phyloP scores from a whole-genome alignment of 2,797 vertebrate species.

The Onychomys arenicola region DNA sequence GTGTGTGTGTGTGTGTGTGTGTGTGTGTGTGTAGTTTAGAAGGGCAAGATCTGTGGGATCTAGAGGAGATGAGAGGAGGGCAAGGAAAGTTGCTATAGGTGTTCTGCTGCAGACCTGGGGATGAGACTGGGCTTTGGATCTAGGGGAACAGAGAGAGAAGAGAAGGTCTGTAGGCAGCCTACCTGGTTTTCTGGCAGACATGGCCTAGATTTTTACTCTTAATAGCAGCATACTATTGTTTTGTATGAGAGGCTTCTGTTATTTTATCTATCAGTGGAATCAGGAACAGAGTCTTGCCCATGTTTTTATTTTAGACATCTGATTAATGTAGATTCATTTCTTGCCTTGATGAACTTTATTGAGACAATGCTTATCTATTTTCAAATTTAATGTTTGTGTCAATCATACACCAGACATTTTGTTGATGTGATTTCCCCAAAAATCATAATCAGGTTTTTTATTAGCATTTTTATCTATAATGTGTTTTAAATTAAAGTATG shows the following conservation, averaged over 20 bases:
- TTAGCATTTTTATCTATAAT: neutral
- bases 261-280: neutral
- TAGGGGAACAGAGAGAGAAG: neutral
- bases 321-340: neutral
- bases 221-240: neutral
- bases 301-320: slow-evolving; percentile 7
- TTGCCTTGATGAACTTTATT: neutral
- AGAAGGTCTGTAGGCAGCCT: neutral
- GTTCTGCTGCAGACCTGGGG: neutral
- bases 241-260: neutral
- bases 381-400: neutral
- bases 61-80: neutral
- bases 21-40: neutral
- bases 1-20: too few species aligned
- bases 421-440: neutral
- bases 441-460: neutral
- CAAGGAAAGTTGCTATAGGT: neutral
- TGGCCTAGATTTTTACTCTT: neutral
- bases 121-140: neutral
- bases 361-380: neutral
- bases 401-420: neutral
- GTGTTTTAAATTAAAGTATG: neutral
- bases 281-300: neutral
- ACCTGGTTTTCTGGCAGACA: neutral
- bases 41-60: neutral